Percentiles rank a stretch among this genome's conserved stretches.
Conservation (phyloP, 2,888 invertebrate genomes). For the Eristalis intricaria region DNA sequence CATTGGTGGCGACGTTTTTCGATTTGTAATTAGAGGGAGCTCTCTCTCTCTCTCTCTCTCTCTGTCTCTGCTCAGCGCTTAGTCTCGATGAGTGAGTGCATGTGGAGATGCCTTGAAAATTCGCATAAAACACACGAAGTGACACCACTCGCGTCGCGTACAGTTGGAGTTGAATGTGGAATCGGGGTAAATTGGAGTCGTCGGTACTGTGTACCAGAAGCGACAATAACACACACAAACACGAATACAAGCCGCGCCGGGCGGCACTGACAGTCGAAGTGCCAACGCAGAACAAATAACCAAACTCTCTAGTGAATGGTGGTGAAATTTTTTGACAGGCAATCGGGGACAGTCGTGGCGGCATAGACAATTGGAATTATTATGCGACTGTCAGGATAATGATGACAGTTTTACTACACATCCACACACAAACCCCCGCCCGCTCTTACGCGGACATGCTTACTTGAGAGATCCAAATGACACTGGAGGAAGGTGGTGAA, state of each 20-base stretch:
- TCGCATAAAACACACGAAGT: constrained; percentile 65
- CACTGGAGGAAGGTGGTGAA: neutral
- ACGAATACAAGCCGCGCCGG: constrained; percentile 9
- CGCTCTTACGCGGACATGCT: neutral
- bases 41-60: constrained; percentile 1
- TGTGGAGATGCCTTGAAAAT: constrained; percentile 62
- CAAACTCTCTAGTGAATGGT: constrained; percentile 49
- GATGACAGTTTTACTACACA: constrained; percentile 43
- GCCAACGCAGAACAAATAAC: constrained; percentile 62
- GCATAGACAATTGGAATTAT: constrained; percentile 68
- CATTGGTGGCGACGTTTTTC: constrained; percentile 70
- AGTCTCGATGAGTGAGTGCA: constrained; percentile 25
- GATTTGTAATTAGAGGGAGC: constrained; percentile 71
- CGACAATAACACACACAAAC: neutral
- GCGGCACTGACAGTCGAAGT: constrained; percentile 56
- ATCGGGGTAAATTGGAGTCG: constrained; percentile 1
- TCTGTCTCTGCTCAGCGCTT: neutral
- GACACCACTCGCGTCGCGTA: constrained; percentile 24
- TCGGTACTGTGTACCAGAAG: neutral
- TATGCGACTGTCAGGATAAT: constrained; percentile 45
- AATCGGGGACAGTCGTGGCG: constrained; percentile 65
- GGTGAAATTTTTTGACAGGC: constrained; percentile 70
- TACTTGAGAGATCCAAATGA: neutral
- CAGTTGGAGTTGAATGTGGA: neutral
- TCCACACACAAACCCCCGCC: neutral